phyloP scores from a whole-genome alignment of 2,797 vertebrate genomes.

The Echeneis naucrates region DNA sequence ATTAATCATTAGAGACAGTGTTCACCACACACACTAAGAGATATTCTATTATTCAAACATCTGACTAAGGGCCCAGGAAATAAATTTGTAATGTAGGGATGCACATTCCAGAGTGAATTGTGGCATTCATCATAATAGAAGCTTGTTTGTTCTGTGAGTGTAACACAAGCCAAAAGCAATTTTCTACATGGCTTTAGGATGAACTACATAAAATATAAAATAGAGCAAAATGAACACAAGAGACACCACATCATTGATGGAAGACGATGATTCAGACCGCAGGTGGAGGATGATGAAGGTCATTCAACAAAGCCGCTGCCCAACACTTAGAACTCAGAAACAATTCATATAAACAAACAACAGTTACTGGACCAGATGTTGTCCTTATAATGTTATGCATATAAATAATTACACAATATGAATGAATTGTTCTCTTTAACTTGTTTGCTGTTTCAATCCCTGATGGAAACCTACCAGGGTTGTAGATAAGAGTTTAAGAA shows the following conservation, averaged over 20 bases:
- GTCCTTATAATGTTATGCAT: not conserved
- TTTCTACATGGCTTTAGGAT: too few species aligned
- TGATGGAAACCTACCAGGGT: not conserved
- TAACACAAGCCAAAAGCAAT: too few species aligned
- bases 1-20: too few species aligned
- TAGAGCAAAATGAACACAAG: not conserved
- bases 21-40: too few species aligned
- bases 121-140: too few species aligned
- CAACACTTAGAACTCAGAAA: not conserved
- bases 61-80: too few species aligned
- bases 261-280: not conserved
- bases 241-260: too few species aligned
- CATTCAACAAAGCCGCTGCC: not conserved
- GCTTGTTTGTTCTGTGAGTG: too few species aligned
- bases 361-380: not conserved
- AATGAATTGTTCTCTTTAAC: conserved; percentile 24
- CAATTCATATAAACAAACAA: not conserved
- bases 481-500: not conserved
- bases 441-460: not conserved
- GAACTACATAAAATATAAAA: too few species aligned
- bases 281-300: not conserved
- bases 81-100: too few species aligned
- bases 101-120: too few species aligned
- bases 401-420: not conserved
- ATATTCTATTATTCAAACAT: too few species aligned